phyloP scores from a whole-genome alignment of 2,888 invertebrate species.

The Harpalus rubripes region DNA sequence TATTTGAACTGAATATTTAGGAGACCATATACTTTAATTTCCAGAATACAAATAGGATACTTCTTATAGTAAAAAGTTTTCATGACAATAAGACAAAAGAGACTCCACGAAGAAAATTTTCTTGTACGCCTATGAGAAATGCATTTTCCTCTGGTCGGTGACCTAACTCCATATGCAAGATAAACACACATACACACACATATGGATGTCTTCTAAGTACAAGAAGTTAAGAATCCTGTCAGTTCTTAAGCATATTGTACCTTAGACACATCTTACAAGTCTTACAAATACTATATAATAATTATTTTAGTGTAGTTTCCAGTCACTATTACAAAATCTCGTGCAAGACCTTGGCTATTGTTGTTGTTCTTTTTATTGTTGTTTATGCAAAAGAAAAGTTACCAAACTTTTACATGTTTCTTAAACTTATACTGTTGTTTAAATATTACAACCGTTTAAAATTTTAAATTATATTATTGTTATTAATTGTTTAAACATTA shows the following conservation, averaged over 20 bases:
- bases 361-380: constrained; percentile 4
- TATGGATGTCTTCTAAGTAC: constrained; percentile 14
- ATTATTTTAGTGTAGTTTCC: background rate
- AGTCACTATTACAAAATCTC: constrained; percentile 14
- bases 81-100: background rate
- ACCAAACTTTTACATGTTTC: constrained; percentile 8
- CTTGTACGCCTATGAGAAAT: constrained; percentile 16
- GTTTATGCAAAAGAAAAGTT: background rate
- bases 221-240: constrained; percentile 5
- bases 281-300: background rate
- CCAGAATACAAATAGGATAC: too few species aligned
- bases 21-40: too few species aligned
- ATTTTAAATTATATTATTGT: background rate
- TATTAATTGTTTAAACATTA: constrained; percentile 9
- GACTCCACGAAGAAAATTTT: background rate
- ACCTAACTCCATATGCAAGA: constrained; percentile 53
- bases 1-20: too few species aligned
- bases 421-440: background rate
- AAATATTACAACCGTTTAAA: background rate
- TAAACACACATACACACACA: constrained; percentile 26
- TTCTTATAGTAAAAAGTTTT: too few species aligned
- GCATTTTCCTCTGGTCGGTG: constrained; percentile 64
- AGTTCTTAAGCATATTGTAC: constrained; percentile 53
- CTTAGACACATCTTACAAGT: background rate
- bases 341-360: constrained; percentile 7